Evolutionary conservation across 2,888 invertebrate genomes (phyloP), one percentile per base, ranked within the genome.

Genomic region (Nomada lathburiana): DNA sequence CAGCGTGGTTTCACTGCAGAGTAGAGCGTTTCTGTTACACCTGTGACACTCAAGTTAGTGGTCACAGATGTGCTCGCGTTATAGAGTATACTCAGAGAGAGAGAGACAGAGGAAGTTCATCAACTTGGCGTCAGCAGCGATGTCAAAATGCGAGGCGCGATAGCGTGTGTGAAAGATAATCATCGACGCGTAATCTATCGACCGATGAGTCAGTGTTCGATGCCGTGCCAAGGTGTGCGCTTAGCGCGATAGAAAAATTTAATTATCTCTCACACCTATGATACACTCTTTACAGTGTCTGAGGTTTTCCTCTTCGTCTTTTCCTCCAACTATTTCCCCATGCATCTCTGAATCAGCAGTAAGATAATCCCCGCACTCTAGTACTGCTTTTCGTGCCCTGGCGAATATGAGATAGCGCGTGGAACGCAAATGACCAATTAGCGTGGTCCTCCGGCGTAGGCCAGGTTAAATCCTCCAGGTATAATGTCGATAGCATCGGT

Each of bases 191-290:
- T 76, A 76, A 83, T 83, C 68, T 70, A 80, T 79, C 83, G 57
- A n/a, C 36, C 42, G 60, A 50, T 84, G 80, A 84, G 42, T 84
- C 83, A 84, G 18, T 55, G 18, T 50, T 62, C 64, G n/a, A 42
- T 16, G 29, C 26, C 36, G 36, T 7, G 36, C 5, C 5, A 36
- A 7, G 7, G 20, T 23, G 50, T 5, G 29, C 59, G 55, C 7
- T 7, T 7, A 53, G 60, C 23, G 71, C 53, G 47, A 5, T 20
- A 44, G 23, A 57, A 73, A 73, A 64, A 57, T 64, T 4, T 20
- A 55, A 64, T 64, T 64, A 7, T 60, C 59, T 70, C 70, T 70
- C 4, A 10, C 26, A 20, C 7, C 0, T 10, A 9, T n/a, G 63
- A 26, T 18, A 16, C 63, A n/a, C n/a, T 2, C n/a, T 10, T 20